Conservation (phyloP, 2,113 vertebrate genomes). For the Pangasianodon hypophthalmus region DNA sequence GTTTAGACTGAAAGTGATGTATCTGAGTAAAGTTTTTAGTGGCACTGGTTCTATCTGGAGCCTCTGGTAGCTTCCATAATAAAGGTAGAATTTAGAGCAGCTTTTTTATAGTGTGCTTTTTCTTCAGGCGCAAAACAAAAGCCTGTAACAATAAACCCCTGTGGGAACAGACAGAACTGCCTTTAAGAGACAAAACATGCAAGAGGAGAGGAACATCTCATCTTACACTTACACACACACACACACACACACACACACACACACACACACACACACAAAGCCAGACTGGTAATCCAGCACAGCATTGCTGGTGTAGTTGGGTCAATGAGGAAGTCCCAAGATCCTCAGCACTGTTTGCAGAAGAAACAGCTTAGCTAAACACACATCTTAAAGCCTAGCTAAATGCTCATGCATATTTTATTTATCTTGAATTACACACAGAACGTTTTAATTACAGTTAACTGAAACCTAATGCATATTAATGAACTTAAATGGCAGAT, state of each 20-base stretch:
- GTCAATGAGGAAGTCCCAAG: neutral
- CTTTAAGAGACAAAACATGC: slow-evolving; percentile 27
- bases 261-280: slow-evolving; percentile 19
- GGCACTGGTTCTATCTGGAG: neutral
- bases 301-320: neutral
- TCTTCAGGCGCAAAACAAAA: slow-evolving; percentile 29
- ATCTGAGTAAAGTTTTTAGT: neutral
- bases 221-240: slow-evolving; percentile 34
- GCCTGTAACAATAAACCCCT: slow-evolving; percentile 37
- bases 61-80: slow-evolving; percentile 16
- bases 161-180: slow-evolving; percentile 17
- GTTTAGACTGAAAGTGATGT: neutral
- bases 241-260: slow-evolving; percentile 18
- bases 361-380: neutral
- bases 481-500: neutral
- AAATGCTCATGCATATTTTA: neutral
- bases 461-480: slow-evolving; percentile 10
- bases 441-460: neutral
- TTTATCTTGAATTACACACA: neutral
- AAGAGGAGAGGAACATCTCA: slow-evolving; percentile 10
- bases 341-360: neutral
- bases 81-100: slow-evolving; percentile 21
- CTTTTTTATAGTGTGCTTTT: neutral
- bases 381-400: neutral
- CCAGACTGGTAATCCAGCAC: neutral